Percentiles rank a stretch among this genome's conserved stretches.
phyloP scores from a whole-genome alignment of 2,113 vertebrate species.

The Paraplagusia blochii region DNA sequence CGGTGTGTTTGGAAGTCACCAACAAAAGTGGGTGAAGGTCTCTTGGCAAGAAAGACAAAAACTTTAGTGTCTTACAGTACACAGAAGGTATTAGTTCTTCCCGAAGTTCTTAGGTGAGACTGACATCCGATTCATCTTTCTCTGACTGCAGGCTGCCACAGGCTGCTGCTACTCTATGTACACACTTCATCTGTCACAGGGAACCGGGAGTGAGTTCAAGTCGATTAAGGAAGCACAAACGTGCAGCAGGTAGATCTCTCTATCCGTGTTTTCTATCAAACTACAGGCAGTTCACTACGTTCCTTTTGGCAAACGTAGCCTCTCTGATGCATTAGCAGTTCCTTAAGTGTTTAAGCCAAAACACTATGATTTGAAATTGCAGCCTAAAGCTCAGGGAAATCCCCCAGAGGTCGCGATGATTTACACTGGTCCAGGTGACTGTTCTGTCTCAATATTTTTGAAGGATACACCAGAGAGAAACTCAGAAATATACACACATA shows the following conservation, averaged over 20 bases:
- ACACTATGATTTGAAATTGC: background rate
- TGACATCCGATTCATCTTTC: slow-evolving; percentile 7
- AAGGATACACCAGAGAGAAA: no score
- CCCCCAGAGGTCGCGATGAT: no score
- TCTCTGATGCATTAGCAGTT: background rate
- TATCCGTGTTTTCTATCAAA: background rate
- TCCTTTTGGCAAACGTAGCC: background rate
- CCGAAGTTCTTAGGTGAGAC: slow-evolving; percentile 8
- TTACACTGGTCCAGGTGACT: no score
- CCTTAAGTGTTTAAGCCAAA: background rate
- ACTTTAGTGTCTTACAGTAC: background rate
- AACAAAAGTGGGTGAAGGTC: slow-evolving; percentile 20
- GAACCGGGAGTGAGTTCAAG: background rate
- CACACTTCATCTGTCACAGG: slow-evolving; percentile 13
- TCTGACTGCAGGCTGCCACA: background rate
- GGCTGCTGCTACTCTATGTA: background rate
- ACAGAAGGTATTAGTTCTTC: background rate
- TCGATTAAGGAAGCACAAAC: slow-evolving; percentile 21
- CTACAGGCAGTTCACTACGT: background rate
- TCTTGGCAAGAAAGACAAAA: slow-evolving; percentile 17
- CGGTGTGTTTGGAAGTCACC: background rate
- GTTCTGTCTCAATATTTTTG: no score
- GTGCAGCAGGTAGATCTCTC: background rate
- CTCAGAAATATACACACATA: no score
- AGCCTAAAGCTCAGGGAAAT: no score